Evolutionary conservation across 2,113 vertebrate species (phyloP), one percentile per base, ranked within the genome.

Genomic region (Microcebus jonahi): DNA sequence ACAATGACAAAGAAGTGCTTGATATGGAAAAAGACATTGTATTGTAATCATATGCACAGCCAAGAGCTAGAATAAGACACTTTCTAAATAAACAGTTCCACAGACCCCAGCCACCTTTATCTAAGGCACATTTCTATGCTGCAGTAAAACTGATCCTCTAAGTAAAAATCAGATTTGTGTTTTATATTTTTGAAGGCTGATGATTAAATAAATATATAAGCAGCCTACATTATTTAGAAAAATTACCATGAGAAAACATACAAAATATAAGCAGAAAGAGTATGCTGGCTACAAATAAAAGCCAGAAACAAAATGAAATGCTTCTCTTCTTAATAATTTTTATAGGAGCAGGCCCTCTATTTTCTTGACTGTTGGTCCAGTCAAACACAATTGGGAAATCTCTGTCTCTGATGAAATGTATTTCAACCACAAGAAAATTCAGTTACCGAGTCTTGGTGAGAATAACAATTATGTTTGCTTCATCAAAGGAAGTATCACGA

Each of bases 341-440:
- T 73, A 71, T 79, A 39, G 36, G 63, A 77, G 11, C 1, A 84
- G 29, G 6, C 34, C 68, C n/a, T 88, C 55, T 91, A 53, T 84
- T 91, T 91, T 95, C 1, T 18, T 29, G 45, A 76, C 0, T 71
- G 61, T 57, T 88, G 10, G 21, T 83, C 8, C 8, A 93, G 27
- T 88, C 55, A 91, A 88, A 80, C 15, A 73, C 23, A 96, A 88
- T 95, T 82, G 82, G 42, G 21, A 92, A 86, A 94, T 55, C 3
- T 13, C 20, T 71, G 3, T 63, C 68, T 77, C 59, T 86, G 67
- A 50, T 2, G 8, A 87, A 92, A 36, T 63, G 0, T 75, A 12
- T 65, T 96, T 90, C 20, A n/a, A 65, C 21, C 34, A 57, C 27
- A 90, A 67, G 70, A 88, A 85, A 42, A 83, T 90, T 59, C 59